Evolutionary conservation across 2,113 vertebrate genomes (phyloP), one percentile per base, ranked within the genome.

Genomic region (Uria aalge): DNA sequence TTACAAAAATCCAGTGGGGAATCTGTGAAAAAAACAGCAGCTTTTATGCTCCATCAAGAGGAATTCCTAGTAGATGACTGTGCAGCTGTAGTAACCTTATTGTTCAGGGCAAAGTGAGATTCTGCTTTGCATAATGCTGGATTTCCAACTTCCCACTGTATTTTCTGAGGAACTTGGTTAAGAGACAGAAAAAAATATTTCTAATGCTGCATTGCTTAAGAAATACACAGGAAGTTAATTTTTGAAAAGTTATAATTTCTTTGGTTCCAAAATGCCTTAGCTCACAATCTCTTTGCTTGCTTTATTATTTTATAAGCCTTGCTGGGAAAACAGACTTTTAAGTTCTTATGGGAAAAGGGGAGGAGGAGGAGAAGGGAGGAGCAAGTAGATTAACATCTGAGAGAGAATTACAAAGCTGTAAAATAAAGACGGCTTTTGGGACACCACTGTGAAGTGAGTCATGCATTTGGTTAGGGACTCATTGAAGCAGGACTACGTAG

Each of bases 311-410:
- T 88, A 71, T 62, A 72, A 67, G 38, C n/a, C 38, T 88, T 66
- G 7, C 50, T 91, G 89, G 50, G 50, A 88, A 94, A 91, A 76
- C 14, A 57, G 62, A 11, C 48, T 73, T 88, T 41, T 29, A 50
- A 76, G 6, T 82, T 89, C 72, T 55, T 85, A 32, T 19, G 55
- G 84, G 57, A 66, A 40, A 47, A 56, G 22, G 32, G 22, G 38
- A 50, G 21, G 59, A 86, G 76, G n/a, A 78, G 27, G 62, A 75
- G 40, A 43, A 66, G 38, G 73, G 82, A 95, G 83, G 53, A 83
- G 66, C 48, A 90, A 76, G 53, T 9, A 78, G 73, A 75, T 92
- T 50, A 94, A 80, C 47, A 68, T 88, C 71, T 88, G 66, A 92
- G 71, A 63, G n/a, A 88, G 63, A 83, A 83, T 71, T 50, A 74